Base-by-base conservation (phyloP, 1,140 invertebrate species). In the Hyposmocoma kahamanoa region DNA sequence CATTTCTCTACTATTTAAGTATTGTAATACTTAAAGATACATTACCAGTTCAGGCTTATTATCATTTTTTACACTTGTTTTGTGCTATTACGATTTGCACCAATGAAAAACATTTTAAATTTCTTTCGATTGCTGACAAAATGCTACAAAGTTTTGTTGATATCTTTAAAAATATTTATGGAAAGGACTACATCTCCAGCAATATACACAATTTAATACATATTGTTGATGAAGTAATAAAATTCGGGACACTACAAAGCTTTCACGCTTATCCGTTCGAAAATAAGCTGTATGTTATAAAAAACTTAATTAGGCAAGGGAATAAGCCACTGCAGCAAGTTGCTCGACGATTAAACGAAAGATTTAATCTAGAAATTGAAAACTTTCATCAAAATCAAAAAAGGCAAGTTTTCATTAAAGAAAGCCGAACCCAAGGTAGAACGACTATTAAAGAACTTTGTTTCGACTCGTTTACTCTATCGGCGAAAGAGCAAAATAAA, bases 131-230 rank as follows among this genome's bases (percentile, higher is more conserved):
- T 5, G 47, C 47, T n/a, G 9, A 22, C 13, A 3, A 49, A 22
- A 10, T 38, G 5, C 22, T 49, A 43, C 20, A 13, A 8, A 10
- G 13, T 43, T 43, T 43, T 43, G 42, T 43, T 6, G 21, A 24
- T 2, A 3, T 15, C 10, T 43, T 24, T 24, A 17, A 22, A 24
- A 5, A 24, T 24, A 3, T 4, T 15, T 43, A 43, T 42, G 22
- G 39, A 8, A 22, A 13, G 15, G 18, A 41, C 20, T 41, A 41
- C 39, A 43, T 68, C 1, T 59, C 55, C 1, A 67, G 59, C 32
- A 64, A 64, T 43, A 42, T 67, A 8, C 64, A 67, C 46, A 63
- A 59, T 62, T 34, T 61, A 21, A 15, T 42, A 24, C 59, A 66
- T 46, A 13, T 69, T 11, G 50, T 60, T 41, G 60, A 59, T 24